Evolutionary conservation across 1,140 invertebrate genomes (phyloP), one percentile per base, ranked within the genome.

Genomic region (Ctenoplectra terminalis): DNA sequence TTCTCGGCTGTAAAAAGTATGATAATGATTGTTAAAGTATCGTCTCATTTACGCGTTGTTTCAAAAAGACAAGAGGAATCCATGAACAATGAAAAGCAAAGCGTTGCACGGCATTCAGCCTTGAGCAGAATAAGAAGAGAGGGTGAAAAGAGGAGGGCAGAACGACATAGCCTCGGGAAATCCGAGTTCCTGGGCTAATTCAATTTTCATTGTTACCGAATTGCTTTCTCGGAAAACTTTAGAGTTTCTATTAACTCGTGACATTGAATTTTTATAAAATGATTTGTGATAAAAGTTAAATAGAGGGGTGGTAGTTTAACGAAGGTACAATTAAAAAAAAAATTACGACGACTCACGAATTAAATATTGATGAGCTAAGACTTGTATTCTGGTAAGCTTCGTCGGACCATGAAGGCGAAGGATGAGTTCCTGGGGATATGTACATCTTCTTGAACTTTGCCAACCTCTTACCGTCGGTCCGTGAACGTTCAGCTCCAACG

Each of bases 401-500:
- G 96, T 95, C 83, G 96, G 95, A 43, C 94, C 94, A 46, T 97
- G 95, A 67, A 99, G 95, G 82, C 97, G 96, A 13, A 99, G 93
- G 37, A 99, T 95, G n/a, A 99, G 95, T 92, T 99, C 98, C 94
- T 99, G 98, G 3, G 98, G 98, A 87, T 96, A 97, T 20, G 95
- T 92, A 82, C 97, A 97, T 88, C 95, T 97, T 82, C 95, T 95
- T 34, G 95, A 94, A 85, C 97, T 97, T 85, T 97, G 96, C 98
- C 98, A 99, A 63, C 98, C 98, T 88, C 97, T 96, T 2, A 98
- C 97, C 0, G 97, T 96, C 1, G 98, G 98, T 23, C 97, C 97
- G 91, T 99, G 98, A 48, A 95, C 94, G 90, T 99, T 98, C 54
- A 99, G 94, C 93, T 99, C 98, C 88, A 95, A 95, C 48, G 97